These are phyloP conservation scores for Aphidius gifuensis DNA, from an alignment of 1,140 invertebrate species.

Conservation along the genomic window DNA sequence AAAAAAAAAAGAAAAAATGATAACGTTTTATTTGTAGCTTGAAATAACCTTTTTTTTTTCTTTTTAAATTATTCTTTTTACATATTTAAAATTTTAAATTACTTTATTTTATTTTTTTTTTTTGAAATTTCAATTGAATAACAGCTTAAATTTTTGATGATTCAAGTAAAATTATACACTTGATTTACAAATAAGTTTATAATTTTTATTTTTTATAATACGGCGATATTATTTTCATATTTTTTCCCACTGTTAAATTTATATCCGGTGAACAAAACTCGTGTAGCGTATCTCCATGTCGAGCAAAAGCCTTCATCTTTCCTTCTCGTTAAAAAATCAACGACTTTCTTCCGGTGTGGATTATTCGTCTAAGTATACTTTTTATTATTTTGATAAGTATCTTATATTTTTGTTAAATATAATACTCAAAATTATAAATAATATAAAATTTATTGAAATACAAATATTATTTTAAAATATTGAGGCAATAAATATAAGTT, in stretches of 20 bases:
- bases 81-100: no score
- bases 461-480: background rate
- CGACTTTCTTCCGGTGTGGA: conserved; percentile 15
- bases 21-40: no score
- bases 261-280: conserved; percentile 15
- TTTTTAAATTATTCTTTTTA: no score
- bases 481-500: background rate
- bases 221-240: conserved; percentile 11
- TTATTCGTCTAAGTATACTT: conserved; percentile 9
- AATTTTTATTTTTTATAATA: background rate
- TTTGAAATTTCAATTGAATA: no score
- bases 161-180: no score
- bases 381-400: conserved; percentile 4
- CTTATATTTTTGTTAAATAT: conserved; percentile 1
- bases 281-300: conserved; percentile 22
- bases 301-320: background rate
- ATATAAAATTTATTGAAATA: background rate
- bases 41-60: no score
- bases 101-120: no score
- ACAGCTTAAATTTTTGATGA: no score
- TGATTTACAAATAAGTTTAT: no score
- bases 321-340: conserved; percentile 14
- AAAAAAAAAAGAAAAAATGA: no score
- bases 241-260: background rate
- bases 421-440: background rate